Base-by-base conservation (phyloP, 2,888 invertebrate genomes). In the Deroplatys truncata region DNA sequence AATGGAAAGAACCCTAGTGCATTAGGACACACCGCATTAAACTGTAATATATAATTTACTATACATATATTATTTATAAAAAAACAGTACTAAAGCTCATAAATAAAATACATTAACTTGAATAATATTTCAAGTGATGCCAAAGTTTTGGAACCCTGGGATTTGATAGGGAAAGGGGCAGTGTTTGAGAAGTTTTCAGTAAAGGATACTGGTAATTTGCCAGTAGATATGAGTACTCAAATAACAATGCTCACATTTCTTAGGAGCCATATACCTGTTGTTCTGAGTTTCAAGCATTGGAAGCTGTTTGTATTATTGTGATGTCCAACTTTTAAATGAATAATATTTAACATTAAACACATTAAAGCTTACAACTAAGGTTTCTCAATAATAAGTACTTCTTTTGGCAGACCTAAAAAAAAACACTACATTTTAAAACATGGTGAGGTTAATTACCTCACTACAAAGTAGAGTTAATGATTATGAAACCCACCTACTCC, bases 201-300 rank as follows among this genome's bases (percentile, higher is more conserved):
- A 25, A 86, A 86, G 28, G 82, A 28, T 86, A 56, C 72, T 82
- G 86, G 56, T 86, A 82, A 86, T 28, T 56, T 86, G 8, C 86
- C 31, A 25, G 86, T 72, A 72, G 56, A 72, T 88, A 31, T 56
- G 56, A 56, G 88, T 84, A 84, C 84, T 84, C 29, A 88, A 72
- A 31, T 84, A 88, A 88, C 84, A 85, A 85, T 82, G 89, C 89
- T 89, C 89, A 89, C 89, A 88, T 85, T 85, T 89, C 85, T 82
- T 85, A 82, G 84, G 49, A 82, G 85, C 56, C 85, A 49, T 89
- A 89, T 89, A 82, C 85, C 31, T 87, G 13, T 82, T 87, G 13
- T 82, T 82, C 16, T 86, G 82, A 83, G 25, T 83, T 35, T 83
- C 83, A 87, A 87, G 87, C 87, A 87, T 83, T 87, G 87, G 87